Evolutionary conservation across 1,140 invertebrate species (phyloP).

Genomic region (Propsilocerus akamusi): DNA sequence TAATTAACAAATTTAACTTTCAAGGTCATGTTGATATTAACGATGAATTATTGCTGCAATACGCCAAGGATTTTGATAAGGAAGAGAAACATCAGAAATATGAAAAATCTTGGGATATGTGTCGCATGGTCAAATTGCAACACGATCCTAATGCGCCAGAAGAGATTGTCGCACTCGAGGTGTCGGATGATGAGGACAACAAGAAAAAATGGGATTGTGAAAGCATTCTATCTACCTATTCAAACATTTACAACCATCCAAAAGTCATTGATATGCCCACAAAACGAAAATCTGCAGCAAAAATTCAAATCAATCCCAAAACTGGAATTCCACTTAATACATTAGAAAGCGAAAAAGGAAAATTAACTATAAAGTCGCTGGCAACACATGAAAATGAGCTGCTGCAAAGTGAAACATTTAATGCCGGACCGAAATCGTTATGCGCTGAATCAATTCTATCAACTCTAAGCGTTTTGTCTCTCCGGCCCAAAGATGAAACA

Average conservation of each 20-base stretch:
- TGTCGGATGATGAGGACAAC: constrained; percentile 33
- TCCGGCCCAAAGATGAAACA: constrained; percentile 65
- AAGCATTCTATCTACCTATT: constrained; percentile 77
- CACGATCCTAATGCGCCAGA: constrained; percentile 33
- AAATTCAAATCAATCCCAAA: constrained; percentile 48
- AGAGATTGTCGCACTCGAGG: constrained; percentile 36
- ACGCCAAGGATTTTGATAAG: constrained; percentile 37
- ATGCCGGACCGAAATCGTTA: constrained; percentile 28
- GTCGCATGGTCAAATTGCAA: constrained; percentile 31
- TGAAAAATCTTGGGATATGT: constrained; percentile 44
- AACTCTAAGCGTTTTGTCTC: constrained; percentile 44
- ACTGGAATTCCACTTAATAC: constrained; percentile 55
- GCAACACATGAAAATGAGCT: constrained; percentile 40
- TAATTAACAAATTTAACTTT: too few species aligned
- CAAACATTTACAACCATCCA: constrained; percentile 79
- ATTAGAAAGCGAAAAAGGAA: constrained; percentile 31
- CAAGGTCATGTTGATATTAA: constrained; percentile 48
- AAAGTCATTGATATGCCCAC: constrained; percentile 66
- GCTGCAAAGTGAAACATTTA: constrained; percentile 11
- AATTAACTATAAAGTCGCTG: constrained; percentile 47
- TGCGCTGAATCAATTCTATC: constrained; percentile 46
- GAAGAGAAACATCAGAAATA: constrained; percentile 36
- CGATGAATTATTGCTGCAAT: constrained; percentile 43
- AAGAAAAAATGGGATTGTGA: constrained; percentile 84
- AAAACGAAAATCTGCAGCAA: constrained; percentile 29